Conservation (phyloP, 30 jellyfish, hydroid and myxozoan genomes). For the Turritopsis rubra region DNA sequence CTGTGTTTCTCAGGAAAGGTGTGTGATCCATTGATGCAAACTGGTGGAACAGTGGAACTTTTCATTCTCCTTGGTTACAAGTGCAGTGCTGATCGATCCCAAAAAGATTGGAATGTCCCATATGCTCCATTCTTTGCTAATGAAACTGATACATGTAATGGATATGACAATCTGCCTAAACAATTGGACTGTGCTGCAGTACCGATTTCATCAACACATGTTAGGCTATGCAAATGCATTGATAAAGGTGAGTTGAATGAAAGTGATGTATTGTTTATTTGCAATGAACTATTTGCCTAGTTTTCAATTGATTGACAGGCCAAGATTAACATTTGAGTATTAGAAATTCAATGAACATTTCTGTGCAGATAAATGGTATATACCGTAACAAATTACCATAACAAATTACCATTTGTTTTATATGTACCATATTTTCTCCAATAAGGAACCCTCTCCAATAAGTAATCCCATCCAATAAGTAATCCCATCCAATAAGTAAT, state of each 20-base stretch:
- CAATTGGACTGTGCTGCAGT: not conserved
- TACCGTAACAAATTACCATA: no score
- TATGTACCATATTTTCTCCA: no score
- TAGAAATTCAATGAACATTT: no score
- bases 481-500: no score
- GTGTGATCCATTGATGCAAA: constrained; percentile 3
- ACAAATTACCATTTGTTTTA: no score
- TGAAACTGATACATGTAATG: not conserved
- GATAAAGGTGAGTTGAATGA: not conserved
- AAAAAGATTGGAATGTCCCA: not conserved
- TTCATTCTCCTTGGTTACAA: not conserved
- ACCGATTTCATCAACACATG: not conserved
- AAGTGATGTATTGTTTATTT: no score
- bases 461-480: no score
- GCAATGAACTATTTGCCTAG: no score
- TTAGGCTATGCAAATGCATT: not conserved
- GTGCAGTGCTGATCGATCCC: not conserved
- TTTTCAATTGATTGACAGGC: no score
- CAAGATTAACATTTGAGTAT: no score
- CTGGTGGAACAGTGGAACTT: constrained; percentile 2
- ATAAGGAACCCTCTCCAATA: no score
- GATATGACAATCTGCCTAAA: not conserved
- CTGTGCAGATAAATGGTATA: no score
- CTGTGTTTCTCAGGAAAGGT: not conserved
- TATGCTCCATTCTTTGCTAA: not conserved